Evolutionary conservation across 2,797 vertebrate genomes (phyloP).

Genomic region (Falco berigora): DNA sequence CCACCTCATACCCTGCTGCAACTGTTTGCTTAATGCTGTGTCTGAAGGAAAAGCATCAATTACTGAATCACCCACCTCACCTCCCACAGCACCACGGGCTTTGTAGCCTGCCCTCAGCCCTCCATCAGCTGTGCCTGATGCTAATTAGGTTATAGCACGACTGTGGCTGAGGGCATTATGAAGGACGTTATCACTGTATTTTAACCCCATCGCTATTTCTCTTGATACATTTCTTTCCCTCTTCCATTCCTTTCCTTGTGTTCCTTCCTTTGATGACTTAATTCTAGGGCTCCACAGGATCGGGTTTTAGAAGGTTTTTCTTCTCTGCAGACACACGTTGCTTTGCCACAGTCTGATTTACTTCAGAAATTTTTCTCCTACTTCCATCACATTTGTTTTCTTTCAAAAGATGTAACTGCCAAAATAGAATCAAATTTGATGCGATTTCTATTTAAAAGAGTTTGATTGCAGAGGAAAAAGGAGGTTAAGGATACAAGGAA

Average conservation of each 20-base stretch:
- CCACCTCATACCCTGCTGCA: neutral
- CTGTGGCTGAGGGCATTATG: neutral
- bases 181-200: neutral
- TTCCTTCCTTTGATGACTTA: constrained; percentile 23
- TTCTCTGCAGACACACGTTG: neutral
- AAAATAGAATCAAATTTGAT: constrained; percentile 16
- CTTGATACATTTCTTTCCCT: neutral
- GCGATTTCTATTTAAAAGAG: constrained; percentile 32
- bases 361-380: neutral
- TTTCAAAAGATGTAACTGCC: constrained; percentile 20
- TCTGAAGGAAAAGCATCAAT: constrained; percentile 11
- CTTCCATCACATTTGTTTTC: neutral
- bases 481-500: neutral
- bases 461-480: constrained; percentile 34
- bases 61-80: neutral
- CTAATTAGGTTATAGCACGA: neutral
- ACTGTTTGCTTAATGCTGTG: neutral
- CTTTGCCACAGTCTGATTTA: constrained; percentile 14
- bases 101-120: neutral
- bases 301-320: neutral
- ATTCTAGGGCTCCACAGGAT: constrained; percentile 28
- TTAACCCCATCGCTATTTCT: neutral
- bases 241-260: neutral
- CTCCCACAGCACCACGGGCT: neutral
- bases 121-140: neutral